Percentiles rank a stretch among this genome's conserved stretches.
These are phyloP conservation scores for Polietes domitor DNA, from an alignment of 2,888 invertebrate genomes.

Conservation along the genomic window DNA sequence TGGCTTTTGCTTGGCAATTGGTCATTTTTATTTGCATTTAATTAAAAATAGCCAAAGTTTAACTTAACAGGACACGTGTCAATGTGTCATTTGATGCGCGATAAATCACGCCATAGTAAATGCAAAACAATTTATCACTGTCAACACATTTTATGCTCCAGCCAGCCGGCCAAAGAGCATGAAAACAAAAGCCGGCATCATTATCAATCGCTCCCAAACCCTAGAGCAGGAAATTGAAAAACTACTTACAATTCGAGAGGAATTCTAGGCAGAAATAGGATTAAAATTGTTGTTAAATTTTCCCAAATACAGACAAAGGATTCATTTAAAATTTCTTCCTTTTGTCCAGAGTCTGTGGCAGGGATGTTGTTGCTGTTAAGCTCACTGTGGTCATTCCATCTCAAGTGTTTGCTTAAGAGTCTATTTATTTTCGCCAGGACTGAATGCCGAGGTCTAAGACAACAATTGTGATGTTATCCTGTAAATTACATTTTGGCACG, in stretches of 20 bases:
- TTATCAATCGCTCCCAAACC: constrained; percentile 49
- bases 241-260: constrained; percentile 55
- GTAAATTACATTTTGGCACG: constrained; percentile 80
- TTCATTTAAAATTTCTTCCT: constrained; percentile 9
- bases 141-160: constrained; percentile 73
- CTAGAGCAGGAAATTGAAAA: constrained; percentile 23
- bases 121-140: constrained; percentile 78
- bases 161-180: neutral
- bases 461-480: constrained; percentile 73
- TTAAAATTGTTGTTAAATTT: constrained; percentile 76
- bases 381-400: constrained; percentile 59
- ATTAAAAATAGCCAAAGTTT: constrained; percentile 76
- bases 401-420: constrained; percentile 59
- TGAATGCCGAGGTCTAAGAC: constrained; percentile 48
- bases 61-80: constrained; percentile 75
- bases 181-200: constrained; percentile 48
- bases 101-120: constrained; percentile 79
- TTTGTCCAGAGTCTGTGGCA: neutral
- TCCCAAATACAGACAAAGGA: constrained; percentile 49
- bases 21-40: constrained; percentile 80
- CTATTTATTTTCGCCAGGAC: constrained; percentile 56
- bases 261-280: constrained; percentile 70
- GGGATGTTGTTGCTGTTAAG: constrained; percentile 14
- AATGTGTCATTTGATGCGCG: constrained; percentile 75
- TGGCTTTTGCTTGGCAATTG: constrained; percentile 69